These are phyloP conservation scores for Sylvilagus floridanus DNA, from an alignment of 2,797 vertebrate genomes.

Conservation along the genomic window DNA sequence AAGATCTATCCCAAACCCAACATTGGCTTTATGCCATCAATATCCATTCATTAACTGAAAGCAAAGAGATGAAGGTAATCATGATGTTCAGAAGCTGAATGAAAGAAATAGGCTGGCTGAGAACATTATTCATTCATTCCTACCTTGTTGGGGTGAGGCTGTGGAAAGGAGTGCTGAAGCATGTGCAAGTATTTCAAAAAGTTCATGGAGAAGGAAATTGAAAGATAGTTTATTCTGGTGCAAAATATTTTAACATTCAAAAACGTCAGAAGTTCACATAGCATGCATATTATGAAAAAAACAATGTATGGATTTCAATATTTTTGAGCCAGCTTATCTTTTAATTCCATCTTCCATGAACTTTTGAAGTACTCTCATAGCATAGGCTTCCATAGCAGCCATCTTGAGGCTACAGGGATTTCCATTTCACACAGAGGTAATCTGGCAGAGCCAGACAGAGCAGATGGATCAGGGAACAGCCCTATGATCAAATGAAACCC, in stretches of 20 bases:
- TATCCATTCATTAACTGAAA: background rate
- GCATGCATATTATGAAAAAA: no score
- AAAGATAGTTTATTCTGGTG: no score
- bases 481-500: constrained; percentile 64
- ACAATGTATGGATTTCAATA: no score
- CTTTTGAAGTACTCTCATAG: no score
- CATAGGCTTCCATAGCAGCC: constrained; percentile 64
- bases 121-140: constrained; percentile 64
- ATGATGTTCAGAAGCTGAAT: constrained; percentile 78
- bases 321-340: no score
- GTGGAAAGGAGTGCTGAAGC: background rate
- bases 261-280: no score
- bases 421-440: constrained; percentile 71
- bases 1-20: background rate
- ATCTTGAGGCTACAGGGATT: background rate
- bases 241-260: no score
- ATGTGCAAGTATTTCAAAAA: background rate
- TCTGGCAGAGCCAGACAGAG: constrained; percentile 71
- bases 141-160: background rate
- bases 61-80: constrained; percentile 43
- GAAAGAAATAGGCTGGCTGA: constrained; percentile 29
- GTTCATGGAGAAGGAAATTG: no score
- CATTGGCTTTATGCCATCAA: background rate
- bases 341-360: no score
- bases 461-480: constrained; percentile 66